phyloP scores from a whole-genome alignment of 2,797 vertebrate genomes.

The Austrolebias charrua region DNA sequence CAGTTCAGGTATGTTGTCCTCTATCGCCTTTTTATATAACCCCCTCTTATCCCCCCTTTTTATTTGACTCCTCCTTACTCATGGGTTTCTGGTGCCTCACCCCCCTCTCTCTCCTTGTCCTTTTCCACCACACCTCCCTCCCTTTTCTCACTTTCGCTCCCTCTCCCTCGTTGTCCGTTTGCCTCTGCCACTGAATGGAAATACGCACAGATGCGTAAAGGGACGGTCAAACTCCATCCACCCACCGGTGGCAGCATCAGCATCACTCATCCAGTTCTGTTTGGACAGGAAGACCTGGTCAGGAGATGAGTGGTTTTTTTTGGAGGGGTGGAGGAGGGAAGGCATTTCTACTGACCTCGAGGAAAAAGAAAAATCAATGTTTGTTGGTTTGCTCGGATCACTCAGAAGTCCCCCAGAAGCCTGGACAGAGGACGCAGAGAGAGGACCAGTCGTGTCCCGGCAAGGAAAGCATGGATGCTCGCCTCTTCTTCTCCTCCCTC shows the following conservation, averaged over 20 bases:
- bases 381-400: conserved; percentile 21
- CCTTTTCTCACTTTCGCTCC: conserved; percentile 37
- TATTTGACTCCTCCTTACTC: conserved; percentile 63
- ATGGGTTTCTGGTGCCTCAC: conserved; percentile 67
- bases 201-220: conserved; percentile 78
- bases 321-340: neutral
- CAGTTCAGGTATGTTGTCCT: conserved; percentile 79
- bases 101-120: conserved; percentile 34
- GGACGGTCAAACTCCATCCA: conserved; percentile 70
- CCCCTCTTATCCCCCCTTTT: conserved; percentile 40
- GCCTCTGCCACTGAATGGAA: conserved; percentile 71
- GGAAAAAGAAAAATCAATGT: neutral
- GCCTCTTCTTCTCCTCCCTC: conserved; percentile 7
- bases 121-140: conserved; percentile 51
- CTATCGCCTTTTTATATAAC: conserved; percentile 21
- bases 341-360: conserved; percentile 35
- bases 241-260: conserved; percentile 54
- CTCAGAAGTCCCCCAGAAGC: conserved; percentile 17
- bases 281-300: conserved; percentile 26
- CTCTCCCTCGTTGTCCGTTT: conserved; percentile 50
- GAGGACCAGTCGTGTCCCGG: conserved; percentile 24
- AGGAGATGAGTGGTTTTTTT: conserved; percentile 28
- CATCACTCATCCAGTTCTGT: conserved; percentile 30
- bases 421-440: conserved; percentile 22
- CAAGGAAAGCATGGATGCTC: conserved; percentile 48